Percentiles rank a stretch among this genome's conserved stretches.
Evolutionary conservation across 64 coral and sea anemone species (phyloP).

Genomic region (Pocillopora damicornis): DNA sequence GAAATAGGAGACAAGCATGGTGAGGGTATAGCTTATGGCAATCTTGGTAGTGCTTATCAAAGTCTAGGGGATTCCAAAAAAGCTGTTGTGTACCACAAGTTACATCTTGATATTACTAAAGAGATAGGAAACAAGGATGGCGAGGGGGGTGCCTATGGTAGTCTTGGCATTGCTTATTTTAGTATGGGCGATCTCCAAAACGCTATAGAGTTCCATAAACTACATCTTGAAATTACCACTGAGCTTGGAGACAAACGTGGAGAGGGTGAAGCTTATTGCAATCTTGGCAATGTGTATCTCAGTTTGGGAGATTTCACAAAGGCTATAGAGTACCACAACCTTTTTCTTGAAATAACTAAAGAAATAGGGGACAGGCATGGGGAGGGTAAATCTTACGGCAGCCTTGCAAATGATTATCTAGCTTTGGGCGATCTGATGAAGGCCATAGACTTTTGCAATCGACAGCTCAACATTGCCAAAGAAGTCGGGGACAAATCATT

Average conservation of each 20-base stretch:
- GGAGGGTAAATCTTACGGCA: neutral
- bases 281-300: neutral
- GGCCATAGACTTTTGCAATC: neutral
- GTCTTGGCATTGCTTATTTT: neutral
- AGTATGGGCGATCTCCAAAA: neutral
- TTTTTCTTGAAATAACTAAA: neutral
- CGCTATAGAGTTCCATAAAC: neutral
- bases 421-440: neutral
- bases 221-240: neutral
- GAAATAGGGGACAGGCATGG: slow-evolving; percentile 6
- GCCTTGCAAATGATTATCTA: slow-evolving; percentile 4
- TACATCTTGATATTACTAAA: too few species aligned
- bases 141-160: neutral
- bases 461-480: neutral
- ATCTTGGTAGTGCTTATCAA: too few species aligned
- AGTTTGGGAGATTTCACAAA: neutral
- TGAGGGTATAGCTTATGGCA: too few species aligned
- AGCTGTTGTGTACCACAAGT: too few species aligned
- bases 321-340: slow-evolving; percentile 11
- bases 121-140: neutral
- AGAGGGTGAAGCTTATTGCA: neutral
- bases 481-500: neutral
- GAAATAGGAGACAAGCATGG: too few species aligned
- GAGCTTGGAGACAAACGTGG: slow-evolving; percentile 10
- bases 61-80: too few species aligned